A percentile compares a stretch with the other conserved stretches of the same genome.
These are phyloP conservation scores for Aegithalos caudatus DNA, from an alignment of 2,113 vertebrate genomes.

Conservation along the genomic window DNA sequence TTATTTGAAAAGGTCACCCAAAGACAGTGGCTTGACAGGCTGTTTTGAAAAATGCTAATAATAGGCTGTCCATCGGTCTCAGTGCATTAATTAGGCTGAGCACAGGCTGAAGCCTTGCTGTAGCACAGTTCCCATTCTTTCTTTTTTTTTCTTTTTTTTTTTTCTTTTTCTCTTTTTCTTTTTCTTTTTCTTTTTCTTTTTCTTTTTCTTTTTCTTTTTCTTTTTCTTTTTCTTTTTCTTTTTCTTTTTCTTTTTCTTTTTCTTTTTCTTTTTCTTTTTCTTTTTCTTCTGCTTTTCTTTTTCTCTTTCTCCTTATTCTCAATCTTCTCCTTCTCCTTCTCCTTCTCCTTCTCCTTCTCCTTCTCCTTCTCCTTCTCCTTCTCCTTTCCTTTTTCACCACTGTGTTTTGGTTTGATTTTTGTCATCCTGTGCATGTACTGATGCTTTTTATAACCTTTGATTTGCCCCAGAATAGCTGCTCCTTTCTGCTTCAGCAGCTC, in stretches of 20 bases:
- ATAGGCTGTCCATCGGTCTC: neutral
- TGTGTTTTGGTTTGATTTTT: neutral
- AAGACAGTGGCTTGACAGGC: conserved; percentile 1
- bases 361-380: neutral
- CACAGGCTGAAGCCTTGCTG: neutral
- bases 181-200: rapidly evolving
- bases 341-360: neutral
- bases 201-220: rapidly evolving
- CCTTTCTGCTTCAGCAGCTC: neutral
- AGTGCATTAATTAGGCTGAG: neutral
- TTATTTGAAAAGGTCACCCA: conserved; percentile 53
- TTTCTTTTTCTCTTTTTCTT: rapidly evolving
- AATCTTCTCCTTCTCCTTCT: neutral
- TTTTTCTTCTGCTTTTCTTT: rapidly evolving
- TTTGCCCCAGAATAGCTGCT: neutral
- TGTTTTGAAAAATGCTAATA: conserved; percentile 37
- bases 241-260: rapidly evolving
- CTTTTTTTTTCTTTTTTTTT: rapidly evolving
- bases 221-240: rapidly evolving
- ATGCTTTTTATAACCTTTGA: neutral
- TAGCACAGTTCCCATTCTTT: rapidly evolving
- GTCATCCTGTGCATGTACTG: rapidly evolving
- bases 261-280: too few relatives aligned
- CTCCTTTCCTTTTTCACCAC: neutral
- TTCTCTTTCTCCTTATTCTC: too few relatives aligned